These are phyloP conservation scores for Zaprionus camerounensis DNA, from an alignment of 1,140 invertebrate species.

Conservation along the genomic window DNA sequence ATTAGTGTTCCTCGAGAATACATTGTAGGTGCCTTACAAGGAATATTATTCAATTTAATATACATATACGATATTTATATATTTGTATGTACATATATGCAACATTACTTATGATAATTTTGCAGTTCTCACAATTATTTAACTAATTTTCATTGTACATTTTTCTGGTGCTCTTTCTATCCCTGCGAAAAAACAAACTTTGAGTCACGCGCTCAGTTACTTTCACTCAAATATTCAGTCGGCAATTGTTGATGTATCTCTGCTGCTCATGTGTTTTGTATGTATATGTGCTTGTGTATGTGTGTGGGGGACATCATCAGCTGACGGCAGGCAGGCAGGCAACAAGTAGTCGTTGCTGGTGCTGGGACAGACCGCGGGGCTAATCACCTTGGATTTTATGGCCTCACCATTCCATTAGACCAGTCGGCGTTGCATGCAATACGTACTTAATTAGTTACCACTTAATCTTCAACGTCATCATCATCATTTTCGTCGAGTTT, in stretches of 20 bases:
- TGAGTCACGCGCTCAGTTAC: conserved; percentile 13
- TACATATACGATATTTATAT: not conserved
- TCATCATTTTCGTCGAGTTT: conserved; percentile 20
- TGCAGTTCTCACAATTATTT: conserved; percentile 1
- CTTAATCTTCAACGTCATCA: conserved; percentile 64
- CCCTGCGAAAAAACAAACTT: not conserved
- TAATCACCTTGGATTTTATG: conserved; percentile 24
- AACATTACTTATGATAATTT: not conserved
- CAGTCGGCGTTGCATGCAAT: conserved; percentile 34
- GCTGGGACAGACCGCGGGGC: not conserved
- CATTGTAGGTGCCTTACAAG: not conserved
- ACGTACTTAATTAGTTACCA: conserved; percentile 68
- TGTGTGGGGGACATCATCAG: not conserved
- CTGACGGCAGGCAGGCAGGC: conserved; percentile 4
- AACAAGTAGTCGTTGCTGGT: conserved; percentile 11
- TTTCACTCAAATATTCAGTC: conserved; percentile 2
- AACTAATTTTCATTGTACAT: not conserved
- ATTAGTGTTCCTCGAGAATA: not conserved
- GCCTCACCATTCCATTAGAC: conserved; percentile 49
- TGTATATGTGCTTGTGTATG: not conserved
- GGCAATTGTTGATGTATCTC: not conserved
- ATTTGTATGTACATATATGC: not conserved
- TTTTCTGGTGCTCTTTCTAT: not conserved
- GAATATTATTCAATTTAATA: not conserved
- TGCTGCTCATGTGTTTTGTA: not conserved